Conservation (phyloP, 2,888 invertebrate genomes). For the Yponomeuta cagnagella region DNA sequence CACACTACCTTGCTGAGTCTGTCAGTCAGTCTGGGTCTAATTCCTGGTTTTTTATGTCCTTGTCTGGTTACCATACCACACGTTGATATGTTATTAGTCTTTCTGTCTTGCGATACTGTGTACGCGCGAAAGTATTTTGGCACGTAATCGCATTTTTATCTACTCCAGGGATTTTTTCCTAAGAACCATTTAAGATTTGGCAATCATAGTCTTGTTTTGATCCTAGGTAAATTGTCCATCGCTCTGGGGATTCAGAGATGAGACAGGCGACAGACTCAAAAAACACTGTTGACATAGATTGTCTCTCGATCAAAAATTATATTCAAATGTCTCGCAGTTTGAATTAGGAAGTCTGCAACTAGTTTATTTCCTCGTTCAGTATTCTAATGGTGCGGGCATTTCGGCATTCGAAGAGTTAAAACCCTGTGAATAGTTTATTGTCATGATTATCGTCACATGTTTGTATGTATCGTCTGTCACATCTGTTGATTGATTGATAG, state of each 20-base stretch:
- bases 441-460: constrained; percentile 23
- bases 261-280: no score
- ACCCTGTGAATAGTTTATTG: constrained; percentile 38
- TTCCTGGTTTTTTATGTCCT: no score
- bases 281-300: no score
- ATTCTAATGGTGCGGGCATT: constrained; percentile 3
- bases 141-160: constrained; percentile 57
- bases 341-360: background rate
- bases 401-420: constrained; percentile 26
- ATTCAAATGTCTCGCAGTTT: background rate
- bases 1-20: no score
- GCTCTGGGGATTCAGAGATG: no score
- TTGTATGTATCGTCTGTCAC: constrained; percentile 4
- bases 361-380: background rate
- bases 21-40: no score
- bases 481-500: background rate
- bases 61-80: no score
- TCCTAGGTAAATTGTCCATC: no score
- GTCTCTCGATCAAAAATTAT: no score
- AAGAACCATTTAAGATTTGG: constrained; percentile 15
- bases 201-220: constrained; percentile 14
- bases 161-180: constrained; percentile 34
- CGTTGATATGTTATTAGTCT: no score
- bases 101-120: no score
- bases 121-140: constrained; percentile 51